Percentiles rank a stretch among this genome's conserved stretches.
Evolutionary conservation across 2,888 invertebrate species (phyloP).

Genomic region (Sarcophaga subvicina): DNA sequence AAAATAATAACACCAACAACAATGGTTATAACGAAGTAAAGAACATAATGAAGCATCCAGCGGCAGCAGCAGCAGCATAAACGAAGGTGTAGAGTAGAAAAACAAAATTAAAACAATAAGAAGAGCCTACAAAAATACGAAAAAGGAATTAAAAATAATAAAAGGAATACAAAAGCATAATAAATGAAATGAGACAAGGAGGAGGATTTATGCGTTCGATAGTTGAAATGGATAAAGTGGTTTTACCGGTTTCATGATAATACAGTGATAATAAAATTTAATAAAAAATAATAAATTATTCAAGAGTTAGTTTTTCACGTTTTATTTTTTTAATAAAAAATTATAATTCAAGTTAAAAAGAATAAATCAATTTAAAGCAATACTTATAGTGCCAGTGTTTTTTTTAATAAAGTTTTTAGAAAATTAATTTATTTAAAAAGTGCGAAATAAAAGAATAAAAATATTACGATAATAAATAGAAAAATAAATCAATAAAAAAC

Average conservation of each 20-base stretch:
- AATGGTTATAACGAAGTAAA: conserved; percentile 20
- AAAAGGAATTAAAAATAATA: conserved; percentile 51
- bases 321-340: conserved; percentile 11
- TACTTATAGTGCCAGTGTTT: conserved; percentile 46
- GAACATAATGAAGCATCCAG: not conserved
- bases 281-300: conserved; percentile 1
- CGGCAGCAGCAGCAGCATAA: conserved; percentile 39
- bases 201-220: conserved; percentile 67
- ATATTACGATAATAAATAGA: no score
- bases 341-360: not conserved
- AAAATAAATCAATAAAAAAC: no score
- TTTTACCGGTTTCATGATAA: conserved; percentile 61
- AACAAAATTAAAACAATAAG: conserved; percentile 37
- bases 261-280: conserved; percentile 18
- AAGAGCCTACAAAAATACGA: conserved; percentile 44
- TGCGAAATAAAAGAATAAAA: not conserved
- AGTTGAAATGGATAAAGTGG: conserved; percentile 64
- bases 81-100: conserved; percentile 60
- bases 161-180: conserved; percentile 69
- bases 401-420: conserved; percentile 7
- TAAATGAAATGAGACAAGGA: conserved; percentile 59
- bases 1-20: conserved; percentile 43
- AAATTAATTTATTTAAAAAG: conserved; percentile 18
- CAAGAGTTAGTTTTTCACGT: not conserved
- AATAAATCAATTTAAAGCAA: conserved; percentile 35